Base-by-base conservation (phyloP, 2,113 vertebrate genomes). In the Opisthocomus hoazin region DNA sequence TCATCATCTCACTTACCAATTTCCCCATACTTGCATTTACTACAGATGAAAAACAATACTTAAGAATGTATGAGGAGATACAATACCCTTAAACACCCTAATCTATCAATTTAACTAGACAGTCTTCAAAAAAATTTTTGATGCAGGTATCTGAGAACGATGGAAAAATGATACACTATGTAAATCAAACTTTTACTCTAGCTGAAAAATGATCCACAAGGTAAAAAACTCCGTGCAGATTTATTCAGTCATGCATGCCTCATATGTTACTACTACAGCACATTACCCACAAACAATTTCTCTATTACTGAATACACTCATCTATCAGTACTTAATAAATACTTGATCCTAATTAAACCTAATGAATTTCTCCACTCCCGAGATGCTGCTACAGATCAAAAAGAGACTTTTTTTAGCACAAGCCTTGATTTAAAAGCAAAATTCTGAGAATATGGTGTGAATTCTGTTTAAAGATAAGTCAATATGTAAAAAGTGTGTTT, bases 221-320 rank as follows among this genome's bases (percentile, higher is more conserved):
- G 32, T 75, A 82, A 73, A 64, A 93, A 29, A 71, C 56, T 96
- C 73, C 12, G 46, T 81, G 63, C 65, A 78, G 71, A 87, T 87
- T 97, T 97, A 97, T 79, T 92, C 95, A 97, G 93, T 78, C 93
- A 46, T 87, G 95, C 91, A 77, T 80, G 83, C 71, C 94, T 93
- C 54, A n/a, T n/a, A 60, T 89, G 37, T 70, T 94, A 90, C 90
- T 92, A 84, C 92, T 89, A 91, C 95, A 97, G 93, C 87, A 95
- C 97, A 97, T 98, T 97, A 97, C 85, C 89, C 89, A 79, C 94
- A 95, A 98, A 98, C 97, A 98, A 97, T 98, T 97, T 97, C 79
- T 94, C 95, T 65, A 75, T 81, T 94, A 91, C 90, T 92, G 93
- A 96, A 87, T 75, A 70, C 94, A 65, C 84, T 96, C 18, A 90